Conservation (phyloP, 64 coral and sea anemone genomes). For the Pocillopora damicornis region DNA sequence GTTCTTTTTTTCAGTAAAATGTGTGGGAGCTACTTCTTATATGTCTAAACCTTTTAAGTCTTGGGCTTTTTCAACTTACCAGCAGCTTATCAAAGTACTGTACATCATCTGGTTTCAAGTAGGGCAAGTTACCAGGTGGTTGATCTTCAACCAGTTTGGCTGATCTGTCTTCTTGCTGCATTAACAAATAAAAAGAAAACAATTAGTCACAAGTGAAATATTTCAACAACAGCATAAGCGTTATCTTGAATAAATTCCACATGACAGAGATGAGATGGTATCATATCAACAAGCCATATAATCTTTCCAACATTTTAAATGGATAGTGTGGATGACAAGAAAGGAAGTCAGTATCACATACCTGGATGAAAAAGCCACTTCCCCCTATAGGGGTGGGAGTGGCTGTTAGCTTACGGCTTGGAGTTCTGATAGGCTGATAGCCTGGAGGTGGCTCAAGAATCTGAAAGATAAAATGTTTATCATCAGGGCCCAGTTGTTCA, state of each 20-base stretch:
- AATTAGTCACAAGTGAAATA: neutral
- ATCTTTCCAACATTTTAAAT: no score
- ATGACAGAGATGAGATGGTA: no score
- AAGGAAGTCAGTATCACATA: neutral
- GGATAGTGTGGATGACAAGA: neutral
- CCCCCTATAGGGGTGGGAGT: constrained; percentile 94
- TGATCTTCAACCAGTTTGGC: constrained; percentile 98
- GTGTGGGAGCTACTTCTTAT: no score
- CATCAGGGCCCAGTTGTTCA: no score
- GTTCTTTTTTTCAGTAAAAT: no score
- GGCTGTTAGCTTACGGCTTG: constrained; percentile 87
- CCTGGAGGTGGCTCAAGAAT: constrained; percentile 95
- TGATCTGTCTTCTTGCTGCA: constrained; percentile 86
- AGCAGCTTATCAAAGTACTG: constrained; percentile 99
- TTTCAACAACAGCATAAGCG: no score
- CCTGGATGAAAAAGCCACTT: constrained; percentile 93
- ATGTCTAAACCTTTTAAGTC: neutral
- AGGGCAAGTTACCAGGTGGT: constrained; percentile 94
- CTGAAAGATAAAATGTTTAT: constrained; percentile 27
- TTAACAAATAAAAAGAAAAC: neutral
- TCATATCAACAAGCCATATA: no score
- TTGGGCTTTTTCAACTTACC: constrained; percentile 44
- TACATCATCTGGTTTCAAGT: constrained; percentile 98
- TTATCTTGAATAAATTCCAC: no score
- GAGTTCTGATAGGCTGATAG: constrained; percentile 96